Conservation (phyloP, 1,140 invertebrate species). For the Aphidius ervi region DNA sequence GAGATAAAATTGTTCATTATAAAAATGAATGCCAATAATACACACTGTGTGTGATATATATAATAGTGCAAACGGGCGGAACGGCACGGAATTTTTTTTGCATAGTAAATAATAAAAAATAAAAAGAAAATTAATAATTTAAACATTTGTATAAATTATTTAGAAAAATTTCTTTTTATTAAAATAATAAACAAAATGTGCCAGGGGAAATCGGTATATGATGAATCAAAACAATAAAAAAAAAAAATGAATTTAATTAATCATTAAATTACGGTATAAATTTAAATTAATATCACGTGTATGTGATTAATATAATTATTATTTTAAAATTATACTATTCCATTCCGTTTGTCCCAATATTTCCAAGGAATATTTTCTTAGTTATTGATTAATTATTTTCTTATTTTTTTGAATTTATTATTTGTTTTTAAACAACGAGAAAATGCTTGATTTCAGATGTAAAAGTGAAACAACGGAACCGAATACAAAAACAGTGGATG, state of each 20-base stretch:
- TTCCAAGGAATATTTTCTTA: conserved; percentile 15
- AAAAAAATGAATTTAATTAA: neutral
- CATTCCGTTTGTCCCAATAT: neutral
- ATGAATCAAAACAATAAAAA: neutral
- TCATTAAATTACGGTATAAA: no score
- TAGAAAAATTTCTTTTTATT: conserved; percentile 2
- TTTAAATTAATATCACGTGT: no score
- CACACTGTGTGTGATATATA: conserved; percentile 2
- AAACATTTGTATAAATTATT: neutral
- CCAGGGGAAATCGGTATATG: neutral
- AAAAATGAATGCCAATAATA: conserved; percentile 18
- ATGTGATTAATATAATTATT: no score
- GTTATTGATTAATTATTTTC: conserved; percentile 17
- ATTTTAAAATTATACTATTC: no score
- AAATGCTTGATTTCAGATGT: conserved; percentile 53
- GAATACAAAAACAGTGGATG: conserved; percentile 38
- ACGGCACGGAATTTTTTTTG: conserved; percentile 22
- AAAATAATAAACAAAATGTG: neutral
- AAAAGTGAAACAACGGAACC: conserved; percentile 49
- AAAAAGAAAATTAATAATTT: conserved; percentile 10
- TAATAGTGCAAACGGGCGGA: conserved; percentile 12
- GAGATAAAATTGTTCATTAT: no score
- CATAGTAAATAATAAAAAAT: conserved; percentile 15
- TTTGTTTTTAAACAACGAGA: conserved; percentile 23
- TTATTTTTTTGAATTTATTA: conserved; percentile 21